A percentile compares a stretch with the other conserved stretches of the same genome.
Conservation (phyloP, 1,140 invertebrate species). For the Diabrotica virgifera region DNA sequence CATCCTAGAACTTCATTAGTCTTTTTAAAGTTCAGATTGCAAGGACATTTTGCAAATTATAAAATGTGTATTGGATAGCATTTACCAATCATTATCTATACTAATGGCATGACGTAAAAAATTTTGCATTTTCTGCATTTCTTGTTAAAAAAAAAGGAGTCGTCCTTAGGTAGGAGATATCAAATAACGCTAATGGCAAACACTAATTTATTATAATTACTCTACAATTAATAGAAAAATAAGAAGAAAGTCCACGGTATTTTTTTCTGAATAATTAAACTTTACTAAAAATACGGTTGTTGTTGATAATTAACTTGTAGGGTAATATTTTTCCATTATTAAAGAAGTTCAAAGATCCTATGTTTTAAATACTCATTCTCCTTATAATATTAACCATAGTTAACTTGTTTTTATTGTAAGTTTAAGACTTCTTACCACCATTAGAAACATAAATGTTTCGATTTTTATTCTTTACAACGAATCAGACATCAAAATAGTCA, state of each 20-base stretch:
- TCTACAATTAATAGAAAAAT: background rate
- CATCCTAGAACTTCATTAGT: conserved; percentile 15
- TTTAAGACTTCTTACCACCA: too few species aligned
- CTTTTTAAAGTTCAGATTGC: conserved; percentile 6
- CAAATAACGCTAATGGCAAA: background rate
- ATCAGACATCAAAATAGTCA: too few species aligned
- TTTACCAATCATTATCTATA: conserved; percentile 5
- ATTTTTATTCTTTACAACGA: too few species aligned
- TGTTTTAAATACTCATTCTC: background rate
- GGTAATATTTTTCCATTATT: background rate
- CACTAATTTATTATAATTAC: background rate
- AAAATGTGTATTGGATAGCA: background rate
- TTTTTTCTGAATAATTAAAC: background rate
- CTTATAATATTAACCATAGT: too few species aligned
- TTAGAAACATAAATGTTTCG: too few species aligned
- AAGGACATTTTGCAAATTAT: conserved; percentile 9
- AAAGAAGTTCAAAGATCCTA: background rate
- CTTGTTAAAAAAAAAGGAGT: conserved; percentile 3
- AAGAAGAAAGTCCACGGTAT: background rate
- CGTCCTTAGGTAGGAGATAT: background rate
- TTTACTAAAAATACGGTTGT: background rate
- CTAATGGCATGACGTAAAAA: conserved; percentile 3
- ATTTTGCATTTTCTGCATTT: conserved; percentile 5
- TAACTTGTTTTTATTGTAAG: too few species aligned
- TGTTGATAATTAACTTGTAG: background rate